Base-by-base conservation (phyloP, 1,140 invertebrate species). In the Ceratitis capitata region DNA sequence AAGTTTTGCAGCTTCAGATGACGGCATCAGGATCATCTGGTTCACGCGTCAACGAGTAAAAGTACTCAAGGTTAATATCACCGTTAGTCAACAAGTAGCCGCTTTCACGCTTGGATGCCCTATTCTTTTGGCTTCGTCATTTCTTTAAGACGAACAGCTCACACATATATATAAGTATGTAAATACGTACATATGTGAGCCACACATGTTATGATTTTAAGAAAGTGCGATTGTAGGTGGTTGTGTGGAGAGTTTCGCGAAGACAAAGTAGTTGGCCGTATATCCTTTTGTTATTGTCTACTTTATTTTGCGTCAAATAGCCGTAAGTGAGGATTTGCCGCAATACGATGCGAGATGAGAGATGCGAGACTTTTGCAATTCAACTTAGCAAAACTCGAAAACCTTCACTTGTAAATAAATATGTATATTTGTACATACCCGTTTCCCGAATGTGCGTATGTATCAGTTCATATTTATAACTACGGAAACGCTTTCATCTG, bases 221-320 rank as follows among this genome's bases (percentile, higher is more conserved):
- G 51, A 0, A 19, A 19, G n/a, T 53, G 51, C 51, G 51, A 53
- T 4, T 53, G 51, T 53, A 19, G 51, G 51, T 19, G 51, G 51
- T 19, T 53, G 4, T 19, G 51, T 19, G 51, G 16, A 19, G 45
- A 0, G 45, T 47, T 47, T n/a, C 14, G 45, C 45, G 45, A 47
- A 47, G 14, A 9, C 14, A 47, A 9, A 47, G 7, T 9, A 53
- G 51, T 16, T 12, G 16, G n/a, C 9, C 9, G 0, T 53, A 19
- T 12, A 53, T 53, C n/a, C 51, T 19, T n/a, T 53, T 12, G 9
- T 53, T 12, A 19, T 19, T 16, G 51, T 53, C 51, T 53, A 19
- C 14, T 26, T n/a, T 26, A 61, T 61, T 78, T 78, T 78, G 42
- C 45, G 69, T 74, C 9, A 78, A 78, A 78, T 78, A 78, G 45